These are phyloP conservation scores for Helicorthomorpha holstii DNA, from an alignment of 1,140 invertebrate genomes.

Conservation along the genomic window DNA sequence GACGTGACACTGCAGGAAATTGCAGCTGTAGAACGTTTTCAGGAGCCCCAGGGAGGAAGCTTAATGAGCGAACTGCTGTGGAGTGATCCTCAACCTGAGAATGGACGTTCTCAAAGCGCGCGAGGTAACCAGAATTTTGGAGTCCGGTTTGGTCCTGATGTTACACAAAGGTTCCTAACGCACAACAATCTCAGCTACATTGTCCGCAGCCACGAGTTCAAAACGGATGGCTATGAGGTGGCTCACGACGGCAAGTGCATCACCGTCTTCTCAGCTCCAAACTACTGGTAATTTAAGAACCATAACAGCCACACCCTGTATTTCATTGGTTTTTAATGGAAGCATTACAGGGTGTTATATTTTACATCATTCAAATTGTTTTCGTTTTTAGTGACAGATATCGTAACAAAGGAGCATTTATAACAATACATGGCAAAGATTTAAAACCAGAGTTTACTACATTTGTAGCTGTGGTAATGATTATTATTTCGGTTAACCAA, in stretches of 20 bases:
- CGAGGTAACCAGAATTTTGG: conserved; percentile 96
- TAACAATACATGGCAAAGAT: conserved; percentile 79
- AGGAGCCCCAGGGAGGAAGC: conserved; percentile 89
- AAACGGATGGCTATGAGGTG: conserved; percentile 87
- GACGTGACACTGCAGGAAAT: conserved; percentile 84
- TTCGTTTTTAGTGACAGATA: conserved; percentile 92
- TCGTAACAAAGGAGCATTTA: conserved; percentile 95
- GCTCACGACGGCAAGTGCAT: conserved; percentile 87
- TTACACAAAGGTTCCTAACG: conserved; percentile 71
- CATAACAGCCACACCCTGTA: too few species aligned
- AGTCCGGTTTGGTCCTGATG: conserved; percentile 95
- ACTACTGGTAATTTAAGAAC: conserved; percentile 81
- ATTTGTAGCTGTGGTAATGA: conserved; percentile 86
- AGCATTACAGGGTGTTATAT: not conserved
- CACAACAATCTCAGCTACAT: conserved; percentile 81
- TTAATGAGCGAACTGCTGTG: conserved; percentile 95
- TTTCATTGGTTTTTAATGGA: not conserved
- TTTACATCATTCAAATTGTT: conserved; percentile 12
- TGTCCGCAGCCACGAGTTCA: conserved; percentile 94
- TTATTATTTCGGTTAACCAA: too few species aligned
- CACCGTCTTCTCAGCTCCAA: conserved; percentile 94
- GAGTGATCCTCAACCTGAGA: conserved; percentile 88
- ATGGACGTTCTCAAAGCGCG: conserved; percentile 77
- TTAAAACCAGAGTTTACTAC: conserved; percentile 77
- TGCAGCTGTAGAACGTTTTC: conserved; percentile 66